Conservation (phyloP, 2,888 invertebrate species). For the Idaea biselata region DNA sequence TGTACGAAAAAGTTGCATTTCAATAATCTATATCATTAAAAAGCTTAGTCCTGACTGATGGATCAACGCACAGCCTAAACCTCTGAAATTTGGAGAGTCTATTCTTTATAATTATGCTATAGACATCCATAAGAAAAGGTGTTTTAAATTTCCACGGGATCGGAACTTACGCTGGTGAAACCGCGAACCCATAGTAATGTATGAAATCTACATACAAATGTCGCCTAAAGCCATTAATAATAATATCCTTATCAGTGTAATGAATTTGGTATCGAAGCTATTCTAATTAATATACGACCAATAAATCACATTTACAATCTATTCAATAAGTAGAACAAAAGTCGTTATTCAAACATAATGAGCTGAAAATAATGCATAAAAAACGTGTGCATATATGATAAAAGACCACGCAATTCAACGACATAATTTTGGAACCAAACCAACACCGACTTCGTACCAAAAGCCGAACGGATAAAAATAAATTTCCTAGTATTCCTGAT, state of each 20-base stretch:
- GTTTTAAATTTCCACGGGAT: too few species aligned
- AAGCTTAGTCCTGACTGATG: too few species aligned
- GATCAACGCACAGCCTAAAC: too few species aligned
- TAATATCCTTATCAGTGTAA: neutral
- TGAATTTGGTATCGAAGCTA: neutral
- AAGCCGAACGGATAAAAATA: constrained; percentile 30
- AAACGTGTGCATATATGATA: constrained; percentile 25
- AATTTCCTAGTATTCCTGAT: constrained; percentile 47
- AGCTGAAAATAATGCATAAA: constrained; percentile 27
- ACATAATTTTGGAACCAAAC: constrained; percentile 35
- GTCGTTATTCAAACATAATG: constrained; percentile 12
- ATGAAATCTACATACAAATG: neutral
- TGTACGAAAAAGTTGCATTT: too few species aligned
- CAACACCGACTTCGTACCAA: constrained; percentile 30
- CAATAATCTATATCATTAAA: too few species aligned
- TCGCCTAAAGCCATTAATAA: neutral
- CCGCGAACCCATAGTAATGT: too few species aligned
- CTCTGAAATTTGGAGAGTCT: too few species aligned
- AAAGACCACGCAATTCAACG: constrained; percentile 25
- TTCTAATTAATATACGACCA: neutral
- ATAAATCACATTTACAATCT: constrained; percentile 3
- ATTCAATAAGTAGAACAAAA: constrained; percentile 18
- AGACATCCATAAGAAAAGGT: too few species aligned
- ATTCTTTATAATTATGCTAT: too few species aligned
- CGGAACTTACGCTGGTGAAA: too few species aligned